Evolutionary conservation across 2,888 invertebrate species (phyloP), one percentile per base, ranked within the genome.

Genomic region (Leucoma salicis): DNA sequence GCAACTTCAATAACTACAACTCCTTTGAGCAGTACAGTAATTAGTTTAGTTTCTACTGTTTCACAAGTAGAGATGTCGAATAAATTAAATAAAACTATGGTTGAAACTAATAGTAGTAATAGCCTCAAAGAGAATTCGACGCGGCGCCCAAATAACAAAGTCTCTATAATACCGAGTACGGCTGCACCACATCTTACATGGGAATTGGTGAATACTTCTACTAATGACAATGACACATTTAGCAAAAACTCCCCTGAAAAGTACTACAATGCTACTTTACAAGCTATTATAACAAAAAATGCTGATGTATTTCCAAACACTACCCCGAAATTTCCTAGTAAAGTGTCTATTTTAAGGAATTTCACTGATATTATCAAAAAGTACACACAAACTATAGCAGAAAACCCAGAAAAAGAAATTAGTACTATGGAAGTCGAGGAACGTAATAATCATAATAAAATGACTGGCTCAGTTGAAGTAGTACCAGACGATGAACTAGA

Each of bases 321-420:
- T 6, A 88, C 89, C 13, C 86, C 88, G 8, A 82, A 72, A 53
- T 88, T 88, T 66, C 60, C 76, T 3, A 80, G 73, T 42, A 88
- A 83, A 67, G 82, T 90, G 44, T 81, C 84, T 46, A 72, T 87
- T 56, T 78, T 92, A 51, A 90, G 90, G 61, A 93, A 94, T 67
- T 89, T 93, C 42, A 93, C 94, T 0, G 84, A 92, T 24, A 91
- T 93, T 32, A 93, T 93, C 46, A 92, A 92, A 57, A 92, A 91
- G 36, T 87, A 93, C 47, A 90, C 92, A 2, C 91, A 92, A 33
- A 91, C 87, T 53, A 53, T 54, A 14, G 65, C 70, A 28, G 53
- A 57, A 36, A 68, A 53, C 45, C 49, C 59, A 13, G 51, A 52
- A 32, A 63, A 58, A 37, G 56, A 57, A 46, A 38, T 53, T 15